phyloP scores from a whole-genome alignment of 2,797 vertebrate genomes.

The Sternotherus odoratus region DNA sequence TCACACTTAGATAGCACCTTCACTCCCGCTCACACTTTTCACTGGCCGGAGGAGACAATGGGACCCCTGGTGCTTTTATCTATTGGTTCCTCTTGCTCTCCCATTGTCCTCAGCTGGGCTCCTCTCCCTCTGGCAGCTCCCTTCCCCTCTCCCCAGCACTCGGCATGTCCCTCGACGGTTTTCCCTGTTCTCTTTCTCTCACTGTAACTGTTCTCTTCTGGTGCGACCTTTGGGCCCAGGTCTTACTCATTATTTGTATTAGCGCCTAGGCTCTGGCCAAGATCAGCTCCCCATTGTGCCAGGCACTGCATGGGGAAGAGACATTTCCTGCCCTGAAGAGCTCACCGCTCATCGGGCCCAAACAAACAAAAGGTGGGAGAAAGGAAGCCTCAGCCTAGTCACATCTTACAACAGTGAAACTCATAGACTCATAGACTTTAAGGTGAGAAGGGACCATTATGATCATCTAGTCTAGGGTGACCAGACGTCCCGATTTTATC shows the following conservation, averaged over 20 bases:
- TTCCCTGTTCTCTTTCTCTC: background rate
- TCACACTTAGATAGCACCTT: background rate
- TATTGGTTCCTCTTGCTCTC: background rate
- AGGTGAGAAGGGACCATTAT: no score
- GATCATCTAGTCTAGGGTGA: no score
- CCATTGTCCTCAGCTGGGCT: background rate
- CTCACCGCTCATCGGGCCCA: background rate
- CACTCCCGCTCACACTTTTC: background rate
- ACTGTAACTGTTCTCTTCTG: background rate
- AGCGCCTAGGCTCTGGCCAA: background rate
- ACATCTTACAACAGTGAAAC: background rate
- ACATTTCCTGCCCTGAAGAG: background rate
- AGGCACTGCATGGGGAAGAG: background rate
- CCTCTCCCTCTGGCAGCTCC: background rate
- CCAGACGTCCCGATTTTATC: no score
- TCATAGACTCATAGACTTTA: no score
- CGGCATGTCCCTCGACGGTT: background rate
- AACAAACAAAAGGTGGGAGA: background rate
- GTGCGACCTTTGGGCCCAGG: background rate
- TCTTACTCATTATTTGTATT: background rate
- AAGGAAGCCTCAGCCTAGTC: background rate
- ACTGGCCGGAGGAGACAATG: background rate
- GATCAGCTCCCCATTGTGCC: background rate
- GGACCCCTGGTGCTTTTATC: background rate
- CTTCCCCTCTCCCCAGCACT: background rate